phyloP scores from a whole-genome alignment of 2,888 invertebrate species.

The Hemaris fuciformis region DNA sequence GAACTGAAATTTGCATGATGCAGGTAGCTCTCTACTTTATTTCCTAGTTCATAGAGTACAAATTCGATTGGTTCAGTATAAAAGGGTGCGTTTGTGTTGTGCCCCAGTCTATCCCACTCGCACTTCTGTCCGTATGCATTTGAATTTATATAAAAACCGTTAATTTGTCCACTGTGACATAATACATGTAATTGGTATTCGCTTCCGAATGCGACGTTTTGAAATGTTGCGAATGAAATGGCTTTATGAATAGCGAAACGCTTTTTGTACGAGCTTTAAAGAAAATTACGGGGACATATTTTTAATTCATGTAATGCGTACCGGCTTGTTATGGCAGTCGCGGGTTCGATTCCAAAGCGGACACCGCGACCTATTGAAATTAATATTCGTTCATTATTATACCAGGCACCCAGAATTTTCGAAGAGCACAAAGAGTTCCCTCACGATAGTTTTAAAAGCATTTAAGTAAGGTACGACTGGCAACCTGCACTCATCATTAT shows the following conservation, averaged over 20 bases:
- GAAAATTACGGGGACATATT: not conserved
- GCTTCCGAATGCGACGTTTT: not conserved
- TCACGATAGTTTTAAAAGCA: no score
- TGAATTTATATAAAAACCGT: conserved; percentile 41
- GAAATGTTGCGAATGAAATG: not conserved
- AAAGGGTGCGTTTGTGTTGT: conserved; percentile 50
- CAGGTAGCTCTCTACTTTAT: conserved; percentile 30
- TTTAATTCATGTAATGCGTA: not conserved
- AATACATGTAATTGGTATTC: not conserved
- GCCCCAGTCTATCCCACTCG: conserved; percentile 42
- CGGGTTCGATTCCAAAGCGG: no score
- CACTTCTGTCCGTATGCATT: conserved; percentile 48
- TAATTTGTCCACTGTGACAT: conserved; percentile 12
- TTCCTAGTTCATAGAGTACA: conserved; percentile 17
- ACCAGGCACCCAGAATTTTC: no score
- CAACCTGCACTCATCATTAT: no score
- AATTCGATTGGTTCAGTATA: conserved; percentile 21
- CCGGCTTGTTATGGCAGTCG: no score
- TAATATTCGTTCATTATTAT: no score
- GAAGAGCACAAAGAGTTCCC: no score
- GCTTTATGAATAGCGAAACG: not conserved
- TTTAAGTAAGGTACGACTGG: no score
- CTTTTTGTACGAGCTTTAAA: not conserved
- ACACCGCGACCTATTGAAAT: no score
- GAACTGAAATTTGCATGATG: conserved; percentile 44